Evolutionary conservation across 2,888 invertebrate genomes (phyloP), one percentile per base, ranked within the genome.

Genomic region (Calameuta filiformis): DNA sequence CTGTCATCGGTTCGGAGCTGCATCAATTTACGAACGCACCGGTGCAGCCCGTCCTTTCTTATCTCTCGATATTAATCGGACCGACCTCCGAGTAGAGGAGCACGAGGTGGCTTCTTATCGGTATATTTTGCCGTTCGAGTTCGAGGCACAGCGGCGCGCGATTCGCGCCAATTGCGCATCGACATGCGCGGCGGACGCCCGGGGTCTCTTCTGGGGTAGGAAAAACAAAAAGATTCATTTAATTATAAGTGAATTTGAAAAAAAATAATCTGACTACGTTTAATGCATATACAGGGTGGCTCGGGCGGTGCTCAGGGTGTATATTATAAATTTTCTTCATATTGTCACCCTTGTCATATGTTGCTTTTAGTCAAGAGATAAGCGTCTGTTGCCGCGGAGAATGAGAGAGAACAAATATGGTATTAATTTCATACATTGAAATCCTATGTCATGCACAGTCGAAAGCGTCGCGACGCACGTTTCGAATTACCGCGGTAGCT

Each of bases 11-110:
- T 23, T 35, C 74, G 23, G 37, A 9, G 74, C n/a, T 37, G 74
- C 35, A 37, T 35, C 74, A 23, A 74, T 74, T 74, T 74, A 74
- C 9, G 35, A 74, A 74, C 15, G 35, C 34, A 37, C 74, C 56
- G 23, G 23, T 35, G 6, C 12, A 35, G 74, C 37, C 6, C 30
- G 23, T 34, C 23, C 35, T 40, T 6, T 9, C 56, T 6, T 31
- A 23, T 73, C 31, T 74, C 35, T 23, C 69, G 71, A 35, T 76
- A 78, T 78, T 73, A 78, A 76, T 78, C 78, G 6, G 35, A 23
- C 69, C n/a, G 73, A 56, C 76, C 78, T 76, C 73, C 71, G 68
- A 73, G 56, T 76, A 15, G n/a, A 33, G 12, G 12, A 15, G 23
- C 23, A 6, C 56, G 23, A 56, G 56, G 9, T 15, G 56, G 23